phyloP scores from a whole-genome alignment of 1,140 invertebrate genomes.

The Lysiphlebus fabarum region DNA sequence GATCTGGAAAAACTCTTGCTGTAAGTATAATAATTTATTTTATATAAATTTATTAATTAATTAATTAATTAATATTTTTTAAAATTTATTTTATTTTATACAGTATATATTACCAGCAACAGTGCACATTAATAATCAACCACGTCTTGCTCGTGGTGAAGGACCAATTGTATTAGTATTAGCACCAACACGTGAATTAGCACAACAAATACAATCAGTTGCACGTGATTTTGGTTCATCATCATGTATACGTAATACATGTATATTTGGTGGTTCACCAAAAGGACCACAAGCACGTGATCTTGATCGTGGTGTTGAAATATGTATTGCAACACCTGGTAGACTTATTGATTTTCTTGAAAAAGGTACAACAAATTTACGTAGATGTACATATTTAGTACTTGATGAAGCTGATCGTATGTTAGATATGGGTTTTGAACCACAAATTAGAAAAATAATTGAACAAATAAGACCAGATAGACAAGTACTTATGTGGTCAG shows the following conservation, averaged over 20 bases:
- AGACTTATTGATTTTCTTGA: constrained; percentile 96
- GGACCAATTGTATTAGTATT: constrained; percentile 91
- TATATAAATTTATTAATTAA: not conserved
- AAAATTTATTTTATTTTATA: constrained; percentile 28
- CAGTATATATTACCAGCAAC: constrained; percentile 75
- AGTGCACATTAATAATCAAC: constrained; percentile 73
- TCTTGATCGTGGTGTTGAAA: constrained; percentile 85
- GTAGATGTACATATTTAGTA: constrained; percentile 91
- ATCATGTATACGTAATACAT: constrained; percentile 84
- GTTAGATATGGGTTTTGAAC: constrained; percentile 98
- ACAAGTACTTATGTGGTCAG: constrained; percentile 98
- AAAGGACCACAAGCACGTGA: constrained; percentile 92
- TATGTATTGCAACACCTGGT: constrained; percentile 95
- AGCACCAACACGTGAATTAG: constrained; percentile 93
- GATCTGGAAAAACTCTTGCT: constrained; percentile 86
- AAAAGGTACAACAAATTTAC: constrained; percentile 82
- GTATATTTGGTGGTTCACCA: constrained; percentile 95
- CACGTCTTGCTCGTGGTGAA: constrained; percentile 71
- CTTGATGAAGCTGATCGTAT: constrained; percentile 92
- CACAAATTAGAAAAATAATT: constrained; percentile 97
- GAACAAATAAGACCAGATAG: constrained; percentile 92
- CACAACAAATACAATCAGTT: constrained; percentile 96
- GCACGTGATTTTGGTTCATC: constrained; percentile 83
- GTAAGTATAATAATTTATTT: constrained; percentile 32
- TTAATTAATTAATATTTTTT: not conserved